Evolutionary conservation across 2,113 vertebrate genomes (phyloP).

Genomic region (Varanus salvator): DNA sequence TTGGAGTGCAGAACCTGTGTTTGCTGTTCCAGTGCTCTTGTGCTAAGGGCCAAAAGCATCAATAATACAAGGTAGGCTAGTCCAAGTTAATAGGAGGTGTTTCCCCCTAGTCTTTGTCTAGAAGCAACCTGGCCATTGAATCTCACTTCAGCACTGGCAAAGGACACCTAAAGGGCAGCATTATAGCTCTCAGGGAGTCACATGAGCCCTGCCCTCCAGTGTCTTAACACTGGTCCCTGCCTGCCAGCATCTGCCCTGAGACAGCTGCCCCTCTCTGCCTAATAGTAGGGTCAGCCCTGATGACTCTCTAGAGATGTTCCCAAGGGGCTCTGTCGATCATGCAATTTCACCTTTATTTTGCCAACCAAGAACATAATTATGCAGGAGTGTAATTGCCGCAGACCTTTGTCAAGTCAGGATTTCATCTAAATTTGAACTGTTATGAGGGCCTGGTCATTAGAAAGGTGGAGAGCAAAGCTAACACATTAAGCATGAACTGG

Average conservation of each 20-base stretch:
- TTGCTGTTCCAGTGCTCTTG: background rate
- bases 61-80: background rate
- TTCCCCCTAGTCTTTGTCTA: background rate
- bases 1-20: background rate
- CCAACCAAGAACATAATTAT: background rate
- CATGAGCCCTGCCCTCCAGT: background rate
- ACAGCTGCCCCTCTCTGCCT: background rate
- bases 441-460: background rate
- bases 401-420: background rate
- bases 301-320: background rate
- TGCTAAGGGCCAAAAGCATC: background rate
- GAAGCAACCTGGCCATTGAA: background rate
- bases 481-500: slow-evolving; percentile 3
- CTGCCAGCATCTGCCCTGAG: background rate
- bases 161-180: background rate
- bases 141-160: background rate
- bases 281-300: background rate
- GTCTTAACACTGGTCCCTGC: background rate
- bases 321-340: background rate
- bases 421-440: background rate
- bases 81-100: background rate
- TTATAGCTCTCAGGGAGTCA: background rate
- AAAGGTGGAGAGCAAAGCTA: slow-evolving; percentile 18
- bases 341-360: background rate
- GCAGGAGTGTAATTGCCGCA: background rate